phyloP scores from a whole-genome alignment of 2,797 vertebrate species.

The Tolypeutes matacus region DNA sequence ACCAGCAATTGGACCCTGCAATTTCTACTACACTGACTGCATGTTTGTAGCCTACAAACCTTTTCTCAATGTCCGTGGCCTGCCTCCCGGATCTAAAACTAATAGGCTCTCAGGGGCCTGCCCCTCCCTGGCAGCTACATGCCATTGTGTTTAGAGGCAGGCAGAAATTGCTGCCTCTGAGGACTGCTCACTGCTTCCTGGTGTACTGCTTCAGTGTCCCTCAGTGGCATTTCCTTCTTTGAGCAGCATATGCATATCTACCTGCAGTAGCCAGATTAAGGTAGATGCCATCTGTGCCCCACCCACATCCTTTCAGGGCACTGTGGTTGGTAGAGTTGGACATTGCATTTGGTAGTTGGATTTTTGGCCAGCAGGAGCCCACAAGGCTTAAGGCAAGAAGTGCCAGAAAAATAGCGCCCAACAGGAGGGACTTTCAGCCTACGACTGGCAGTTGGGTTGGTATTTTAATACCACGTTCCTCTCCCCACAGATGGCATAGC shows the following conservation, averaged over 20 bases:
- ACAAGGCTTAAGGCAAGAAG: background rate
- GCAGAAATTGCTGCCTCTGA: background rate
- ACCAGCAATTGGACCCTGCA: constrained; percentile 24
- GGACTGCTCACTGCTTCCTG: background rate
- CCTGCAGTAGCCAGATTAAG: background rate
- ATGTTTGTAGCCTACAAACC: background rate
- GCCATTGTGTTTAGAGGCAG: constrained; percentile 34
- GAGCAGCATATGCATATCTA: background rate
- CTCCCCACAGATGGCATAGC: background rate
- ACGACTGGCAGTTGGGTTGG: background rate
- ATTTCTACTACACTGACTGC: background rate
- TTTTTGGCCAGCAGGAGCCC: background rate
- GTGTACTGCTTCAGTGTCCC: background rate
- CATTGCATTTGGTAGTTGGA: background rate
- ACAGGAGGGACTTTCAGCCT: background rate
- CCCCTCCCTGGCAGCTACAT: constrained; percentile 43
- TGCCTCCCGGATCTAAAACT: background rate
- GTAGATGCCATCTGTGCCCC: background rate
- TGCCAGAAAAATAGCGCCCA: background rate
- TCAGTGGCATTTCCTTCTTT: background rate
- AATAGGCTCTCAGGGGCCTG: background rate
- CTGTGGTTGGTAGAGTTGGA: background rate
- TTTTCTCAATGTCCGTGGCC: background rate
- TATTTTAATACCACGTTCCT: background rate
- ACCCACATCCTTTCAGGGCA: background rate